These are phyloP conservation scores for Bombus polaris DNA, from an alignment of 1,140 invertebrate genomes.

Conservation along the genomic window DNA sequence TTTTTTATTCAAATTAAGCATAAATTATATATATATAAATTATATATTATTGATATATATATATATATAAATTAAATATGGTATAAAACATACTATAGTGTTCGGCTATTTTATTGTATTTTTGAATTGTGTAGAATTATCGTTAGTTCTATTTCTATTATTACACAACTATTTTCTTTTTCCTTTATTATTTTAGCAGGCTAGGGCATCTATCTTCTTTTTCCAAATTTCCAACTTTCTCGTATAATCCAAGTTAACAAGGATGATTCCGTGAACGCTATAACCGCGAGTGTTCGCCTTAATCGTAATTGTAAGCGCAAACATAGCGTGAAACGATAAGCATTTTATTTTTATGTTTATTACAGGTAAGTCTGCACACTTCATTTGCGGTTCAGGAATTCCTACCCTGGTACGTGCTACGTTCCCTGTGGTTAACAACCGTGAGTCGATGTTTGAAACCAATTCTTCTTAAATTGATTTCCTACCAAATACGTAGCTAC, in stretches of 20 bases:
- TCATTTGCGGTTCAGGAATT: slow-evolving; percentile 20
- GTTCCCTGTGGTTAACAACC: slow-evolving; percentile 1
- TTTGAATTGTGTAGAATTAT: too few relatives aligned
- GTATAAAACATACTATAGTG: too few relatives aligned
- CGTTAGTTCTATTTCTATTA: too few relatives aligned
- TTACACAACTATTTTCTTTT: too few relatives aligned
- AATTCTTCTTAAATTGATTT: slow-evolving; percentile 10
- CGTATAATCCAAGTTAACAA: background rate
- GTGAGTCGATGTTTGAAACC: slow-evolving; percentile 16
- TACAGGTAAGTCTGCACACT: slow-evolving; percentile 56
- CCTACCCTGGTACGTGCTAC: background rate
- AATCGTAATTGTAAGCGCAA: background rate
- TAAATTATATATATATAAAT: too few relatives aligned
- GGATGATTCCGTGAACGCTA: slow-evolving; percentile 26
- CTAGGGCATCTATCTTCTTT: background rate
- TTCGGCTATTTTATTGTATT: too few relatives aligned
- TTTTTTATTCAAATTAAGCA: too few relatives aligned
- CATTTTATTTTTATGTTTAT: slow-evolving; percentile 44
- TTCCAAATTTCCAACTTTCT: background rate
- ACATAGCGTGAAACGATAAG: background rate
- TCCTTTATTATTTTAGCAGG: too few relatives aligned
- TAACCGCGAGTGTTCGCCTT: background rate
- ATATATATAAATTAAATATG: too few relatives aligned
- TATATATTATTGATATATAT: too few relatives aligned
- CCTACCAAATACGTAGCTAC: background rate